These are phyloP conservation scores for Thunnus thynnus DNA, from an alignment of 2,113 vertebrate genomes.

Conservation along the genomic window DNA sequence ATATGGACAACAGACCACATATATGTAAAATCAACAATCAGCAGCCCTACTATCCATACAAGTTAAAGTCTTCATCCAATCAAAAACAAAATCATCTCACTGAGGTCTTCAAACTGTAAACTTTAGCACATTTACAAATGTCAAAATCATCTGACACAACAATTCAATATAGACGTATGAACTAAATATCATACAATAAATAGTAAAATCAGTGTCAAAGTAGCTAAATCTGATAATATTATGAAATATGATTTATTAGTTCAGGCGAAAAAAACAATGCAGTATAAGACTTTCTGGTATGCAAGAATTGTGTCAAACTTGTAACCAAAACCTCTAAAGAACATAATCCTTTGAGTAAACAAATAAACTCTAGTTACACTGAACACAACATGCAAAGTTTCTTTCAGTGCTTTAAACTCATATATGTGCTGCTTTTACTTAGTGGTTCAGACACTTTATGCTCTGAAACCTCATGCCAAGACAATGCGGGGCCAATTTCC, in stretches of 20 bases:
- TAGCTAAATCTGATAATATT: too few relatives aligned
- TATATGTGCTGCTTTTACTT: constrained; percentile 2
- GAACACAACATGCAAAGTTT: constrained; percentile 4
- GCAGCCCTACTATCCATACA: neutral
- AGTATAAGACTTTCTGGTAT: too few relatives aligned
- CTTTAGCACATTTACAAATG: neutral
- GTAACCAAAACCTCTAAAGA: neutral
- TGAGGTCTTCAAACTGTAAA: neutral
- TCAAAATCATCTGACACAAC: neutral
- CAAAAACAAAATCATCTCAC: neutral
- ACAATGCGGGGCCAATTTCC: constrained; percentile 58
- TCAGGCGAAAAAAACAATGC: too few relatives aligned
- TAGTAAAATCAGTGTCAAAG: too few relatives aligned
- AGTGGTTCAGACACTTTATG: constrained; percentile 24
- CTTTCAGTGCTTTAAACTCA: neutral
- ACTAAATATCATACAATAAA: too few relatives aligned
- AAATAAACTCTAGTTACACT: neutral
- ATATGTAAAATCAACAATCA: neutral
- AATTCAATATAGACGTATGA: too few relatives aligned
- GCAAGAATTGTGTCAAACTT: neutral
- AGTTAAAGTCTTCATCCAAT: constrained; percentile 12
- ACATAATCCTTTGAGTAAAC: neutral
- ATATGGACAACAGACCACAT: too few relatives aligned
- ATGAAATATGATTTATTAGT: too few relatives aligned
- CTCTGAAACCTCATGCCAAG: constrained; percentile 25